Base-by-base conservation (phyloP, 2,797 vertebrate genomes). In the Apogon hyalosoma region DNA sequence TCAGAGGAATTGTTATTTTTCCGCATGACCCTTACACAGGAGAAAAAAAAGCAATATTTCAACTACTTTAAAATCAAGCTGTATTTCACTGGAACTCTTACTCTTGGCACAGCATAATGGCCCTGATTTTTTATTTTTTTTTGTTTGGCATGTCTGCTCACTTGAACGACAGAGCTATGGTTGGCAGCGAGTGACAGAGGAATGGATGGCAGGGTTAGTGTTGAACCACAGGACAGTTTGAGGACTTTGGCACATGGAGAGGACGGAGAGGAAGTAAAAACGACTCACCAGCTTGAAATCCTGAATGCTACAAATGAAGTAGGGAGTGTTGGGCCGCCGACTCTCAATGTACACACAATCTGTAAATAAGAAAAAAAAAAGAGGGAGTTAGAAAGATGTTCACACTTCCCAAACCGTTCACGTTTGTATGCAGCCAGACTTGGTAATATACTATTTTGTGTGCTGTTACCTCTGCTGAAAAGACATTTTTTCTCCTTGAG, bases 301-400 rank as follows among this genome's bases (percentile, higher is more conserved):
- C 94, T 99, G 98, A 94, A 99, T 99, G 95, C 98, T 99, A 95
- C 98, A 99, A 94, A 99, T 99, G 96, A 99, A 99, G 92, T 99
- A 99, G 45, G 98, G 98, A 46, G 97, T 99, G 90, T 99, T 99
- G 85, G 98, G 96, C 81, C 97, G 95, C 64, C 97, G 96, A 73
- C 97, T 98, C 90, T 99, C 98, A 82, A 99, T 99, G 89, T 98
- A 99, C 86, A 99, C 98, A 92, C 98, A 99, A 96, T 99, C 98
- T 99, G 94, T 70, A 94, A 92, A 72, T 50, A 60, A 75, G 69
- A 87, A 21, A 18, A 15, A 40, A 14, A 15, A 63, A 45, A 53
- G 52, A 7, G 18, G 60, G 33, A 58, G 51, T 64, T 63, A 81
- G 55, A 66, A 65, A 79, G 61, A 91, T 73, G 54, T 81, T 79